A percentile compares a stretch with the other conserved stretches of the same genome.
phyloP scores from a whole-genome alignment of 2,888 invertebrate genomes.

The Leptopilina drosophilae region DNA sequence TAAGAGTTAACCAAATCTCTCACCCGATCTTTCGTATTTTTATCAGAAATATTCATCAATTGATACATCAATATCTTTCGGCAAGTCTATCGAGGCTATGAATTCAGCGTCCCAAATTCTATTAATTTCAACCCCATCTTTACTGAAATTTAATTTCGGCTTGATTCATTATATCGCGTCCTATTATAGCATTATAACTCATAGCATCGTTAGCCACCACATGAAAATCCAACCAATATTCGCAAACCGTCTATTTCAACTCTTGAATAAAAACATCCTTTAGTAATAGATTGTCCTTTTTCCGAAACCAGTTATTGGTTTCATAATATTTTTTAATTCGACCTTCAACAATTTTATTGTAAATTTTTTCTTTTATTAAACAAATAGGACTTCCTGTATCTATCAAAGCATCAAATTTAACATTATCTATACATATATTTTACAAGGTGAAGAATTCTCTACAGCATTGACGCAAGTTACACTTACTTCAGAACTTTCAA shows the following conservation, averaged over 20 bases:
- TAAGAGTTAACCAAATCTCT: too few species aligned
- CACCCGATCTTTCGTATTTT: too few species aligned
- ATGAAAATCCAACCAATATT: background rate
- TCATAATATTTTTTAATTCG: background rate
- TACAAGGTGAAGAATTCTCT: background rate
- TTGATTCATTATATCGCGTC: background rate
- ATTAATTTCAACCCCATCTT: too few species aligned
- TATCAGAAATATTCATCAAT: too few species aligned
- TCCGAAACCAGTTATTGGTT: constrained; percentile 27
- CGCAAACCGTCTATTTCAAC: background rate
- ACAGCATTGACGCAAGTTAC: background rate
- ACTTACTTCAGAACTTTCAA: background rate
- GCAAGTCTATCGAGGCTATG: too few species aligned
- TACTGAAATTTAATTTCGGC: background rate
- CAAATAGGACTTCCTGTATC: constrained; percentile 41
- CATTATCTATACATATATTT: background rate
- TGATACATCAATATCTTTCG: too few species aligned
- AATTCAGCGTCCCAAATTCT: too few species aligned
- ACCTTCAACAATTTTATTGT: background rate
- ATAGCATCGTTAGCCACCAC: background rate
- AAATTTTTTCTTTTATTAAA: constrained; percentile 35
- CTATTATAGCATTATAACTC: background rate
- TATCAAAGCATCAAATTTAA: background rate
- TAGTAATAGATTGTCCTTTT: constrained; percentile 22
- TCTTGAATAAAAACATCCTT: constrained; percentile 26